phyloP scores from a whole-genome alignment of 2,888 invertebrate species.

The Macropis europaea region DNA sequence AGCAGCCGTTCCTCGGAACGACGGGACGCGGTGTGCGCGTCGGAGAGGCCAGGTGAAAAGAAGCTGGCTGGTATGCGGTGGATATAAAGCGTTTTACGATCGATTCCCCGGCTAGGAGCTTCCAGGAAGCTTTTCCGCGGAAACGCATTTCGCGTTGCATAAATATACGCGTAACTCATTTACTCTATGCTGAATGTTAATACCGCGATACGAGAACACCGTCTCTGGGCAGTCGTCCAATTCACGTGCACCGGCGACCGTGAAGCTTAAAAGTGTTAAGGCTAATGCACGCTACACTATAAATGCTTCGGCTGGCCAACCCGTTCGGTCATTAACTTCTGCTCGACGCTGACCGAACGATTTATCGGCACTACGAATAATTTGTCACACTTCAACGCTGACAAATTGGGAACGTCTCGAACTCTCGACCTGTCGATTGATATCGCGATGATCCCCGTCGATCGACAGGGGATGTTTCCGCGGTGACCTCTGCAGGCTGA shows the following conservation, averaged over 20 bases:
- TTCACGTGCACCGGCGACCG: conserved; percentile 47
- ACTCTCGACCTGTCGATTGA: too few species aligned
- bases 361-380: conserved; percentile 2
- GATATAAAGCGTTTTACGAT: conserved; percentile 21
- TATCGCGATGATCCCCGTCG: too few species aligned
- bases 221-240: conserved; percentile 59
- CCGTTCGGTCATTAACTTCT: conserved; percentile 45
- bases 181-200: conserved; percentile 42
- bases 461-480: too few species aligned
- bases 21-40: too few species aligned
- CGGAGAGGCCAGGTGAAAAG: not conserved
- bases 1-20: not conserved
- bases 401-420: conserved; percentile 14
- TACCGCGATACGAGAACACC: conserved; percentile 44
- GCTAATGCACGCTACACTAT: conserved; percentile 44
- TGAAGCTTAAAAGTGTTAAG: conserved; percentile 57
- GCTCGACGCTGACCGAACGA: not conserved
- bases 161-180: conserved; percentile 47
- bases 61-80: conserved; percentile 3
- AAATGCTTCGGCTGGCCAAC: conserved; percentile 28
- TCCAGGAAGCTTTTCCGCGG: conserved; percentile 31
- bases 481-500: too few species aligned
- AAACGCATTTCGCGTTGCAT: conserved; percentile 40
- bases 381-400: conserved; percentile 11
- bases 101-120: not conserved